Percentiles rank a stretch among this genome's conserved stretches.
Conservation (phyloP, 2,113 vertebrate species). For the Crotalus horridus region DNA sequence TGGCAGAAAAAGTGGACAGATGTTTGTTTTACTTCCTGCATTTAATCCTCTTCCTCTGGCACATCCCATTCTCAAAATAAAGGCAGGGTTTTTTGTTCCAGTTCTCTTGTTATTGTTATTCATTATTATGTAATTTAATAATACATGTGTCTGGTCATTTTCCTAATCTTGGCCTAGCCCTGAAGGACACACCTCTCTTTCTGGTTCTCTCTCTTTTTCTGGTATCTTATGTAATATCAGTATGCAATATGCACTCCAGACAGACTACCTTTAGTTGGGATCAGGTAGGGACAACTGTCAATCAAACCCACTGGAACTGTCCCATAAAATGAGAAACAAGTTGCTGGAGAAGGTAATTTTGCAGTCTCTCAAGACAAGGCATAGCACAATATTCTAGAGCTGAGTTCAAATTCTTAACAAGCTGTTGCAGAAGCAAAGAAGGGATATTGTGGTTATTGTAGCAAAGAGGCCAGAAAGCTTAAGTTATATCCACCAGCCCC, state of each 20-base stretch:
- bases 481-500: not conserved
- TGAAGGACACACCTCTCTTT: not conserved
- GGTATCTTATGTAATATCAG: not conserved
- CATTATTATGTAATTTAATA: not conserved
- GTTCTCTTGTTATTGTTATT: not conserved
- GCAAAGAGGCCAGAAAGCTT: not conserved
- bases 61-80: conserved; percentile 38
- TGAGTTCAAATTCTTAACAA: not conserved
- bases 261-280: conserved; percentile 3
- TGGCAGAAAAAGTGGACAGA: not conserved
- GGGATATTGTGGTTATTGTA: not conserved
- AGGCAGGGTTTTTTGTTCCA: not conserved
- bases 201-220: not conserved
- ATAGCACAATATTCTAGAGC: not conserved
- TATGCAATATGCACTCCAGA: not conserved
- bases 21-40: conserved; percentile 32
- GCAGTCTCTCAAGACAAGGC: not conserved
- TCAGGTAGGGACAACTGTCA: not conserved
- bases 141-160: conserved; percentile 14
- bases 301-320: not conserved
- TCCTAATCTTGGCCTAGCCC: conserved; percentile 25
- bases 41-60: conserved; percentile 35
- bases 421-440: not conserved
- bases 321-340: accelerated
- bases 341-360: not conserved